These are phyloP conservation scores for Xanthia icteritia DNA, from an alignment of 2,888 invertebrate genomes.

Conservation along the genomic window DNA sequence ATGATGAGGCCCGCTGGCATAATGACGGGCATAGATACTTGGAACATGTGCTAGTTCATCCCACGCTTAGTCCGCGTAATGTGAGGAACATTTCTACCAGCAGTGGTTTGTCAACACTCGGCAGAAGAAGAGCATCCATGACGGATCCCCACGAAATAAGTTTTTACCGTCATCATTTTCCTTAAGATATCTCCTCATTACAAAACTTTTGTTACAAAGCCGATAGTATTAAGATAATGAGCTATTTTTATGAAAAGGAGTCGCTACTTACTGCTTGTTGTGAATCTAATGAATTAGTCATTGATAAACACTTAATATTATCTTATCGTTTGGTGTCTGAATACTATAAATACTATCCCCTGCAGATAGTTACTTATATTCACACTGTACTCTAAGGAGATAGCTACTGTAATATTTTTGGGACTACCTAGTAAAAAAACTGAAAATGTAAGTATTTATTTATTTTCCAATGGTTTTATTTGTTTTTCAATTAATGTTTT, in stretches of 20 bases:
- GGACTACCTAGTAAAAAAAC: not conserved
- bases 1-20: not conserved
- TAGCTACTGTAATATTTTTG: not conserved
- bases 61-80: not conserved
- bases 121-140: not conserved
- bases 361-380: not conserved
- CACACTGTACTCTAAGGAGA: not conserved
- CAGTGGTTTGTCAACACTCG: not conserved
- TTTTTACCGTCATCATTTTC: not conserved
- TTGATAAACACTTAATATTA: not conserved
- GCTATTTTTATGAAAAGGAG: not conserved
- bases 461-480: not conserved
- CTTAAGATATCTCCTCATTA: not conserved
- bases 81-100: not conserved
- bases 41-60: not conserved
- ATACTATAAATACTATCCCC: slow-evolving; percentile 9
- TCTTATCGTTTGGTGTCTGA: not conserved
- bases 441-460: slow-evolving; percentile 6
- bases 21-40: not conserved
- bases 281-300: not conserved
- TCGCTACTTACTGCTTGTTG: not conserved
- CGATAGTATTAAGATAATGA: not conserved
- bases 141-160: not conserved
- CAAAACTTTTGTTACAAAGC: too few species aligned
- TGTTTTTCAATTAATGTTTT: too few species aligned